phyloP scores from a whole-genome alignment of 2,888 invertebrate genomes.

The Kuschelorhynchus macadamiae region DNA sequence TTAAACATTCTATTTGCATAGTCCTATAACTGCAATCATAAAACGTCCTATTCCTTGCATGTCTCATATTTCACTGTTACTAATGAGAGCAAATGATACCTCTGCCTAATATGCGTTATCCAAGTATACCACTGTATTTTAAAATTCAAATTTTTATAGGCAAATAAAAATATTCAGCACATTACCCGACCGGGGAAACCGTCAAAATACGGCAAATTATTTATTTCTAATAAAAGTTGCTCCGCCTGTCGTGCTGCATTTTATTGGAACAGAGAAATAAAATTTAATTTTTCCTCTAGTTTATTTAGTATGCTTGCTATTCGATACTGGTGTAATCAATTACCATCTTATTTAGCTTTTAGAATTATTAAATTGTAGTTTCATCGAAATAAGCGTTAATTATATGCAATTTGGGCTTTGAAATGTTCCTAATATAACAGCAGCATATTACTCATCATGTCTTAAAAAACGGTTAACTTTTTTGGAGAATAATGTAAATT shows the following conservation, averaged over 20 bases:
- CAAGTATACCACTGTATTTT: background rate
- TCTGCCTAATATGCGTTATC: conserved; percentile 16
- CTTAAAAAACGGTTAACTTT: too few species aligned
- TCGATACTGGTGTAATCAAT: background rate
- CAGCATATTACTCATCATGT: too few species aligned
- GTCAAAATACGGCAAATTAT: conserved; percentile 6
- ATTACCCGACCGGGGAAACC: background rate
- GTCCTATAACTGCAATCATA: too few species aligned
- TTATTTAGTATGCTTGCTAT: conserved; percentile 7
- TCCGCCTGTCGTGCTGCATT: conserved; percentile 3
- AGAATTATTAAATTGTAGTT: too few species aligned
- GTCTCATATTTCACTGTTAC: too few species aligned
- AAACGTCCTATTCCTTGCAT: too few species aligned
- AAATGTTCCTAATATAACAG: too few species aligned
- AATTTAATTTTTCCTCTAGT: conserved; percentile 9
- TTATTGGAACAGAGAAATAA: background rate
- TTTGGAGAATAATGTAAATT: too few species aligned
- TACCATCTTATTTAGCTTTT: conserved; percentile 7
- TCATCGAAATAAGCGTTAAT: too few species aligned
- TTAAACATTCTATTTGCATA: too few species aligned
- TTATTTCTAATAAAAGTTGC: conserved; percentile 10
- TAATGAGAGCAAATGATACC: conserved; percentile 50
- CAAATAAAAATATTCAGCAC: conserved; percentile 2
- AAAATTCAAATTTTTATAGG: background rate
- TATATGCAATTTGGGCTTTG: too few species aligned